A percentile compares a stretch with the other conserved stretches of the same genome.
Conservation (phyloP, 92 coral and sea anemone genomes). For the Epizoanthus stellaris region DNA sequence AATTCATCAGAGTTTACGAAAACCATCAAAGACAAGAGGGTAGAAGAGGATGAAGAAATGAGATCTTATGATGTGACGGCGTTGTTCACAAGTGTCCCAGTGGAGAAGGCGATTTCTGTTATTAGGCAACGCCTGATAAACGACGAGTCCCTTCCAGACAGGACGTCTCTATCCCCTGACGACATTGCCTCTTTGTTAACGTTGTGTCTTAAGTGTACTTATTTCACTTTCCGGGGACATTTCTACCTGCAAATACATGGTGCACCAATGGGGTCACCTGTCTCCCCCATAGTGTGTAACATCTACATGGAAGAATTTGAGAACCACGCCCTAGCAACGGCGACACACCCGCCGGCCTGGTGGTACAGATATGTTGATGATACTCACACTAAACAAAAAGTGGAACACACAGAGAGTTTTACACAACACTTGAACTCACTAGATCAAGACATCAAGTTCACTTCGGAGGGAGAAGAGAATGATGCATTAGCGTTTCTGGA, state of each 20-base stretch:
- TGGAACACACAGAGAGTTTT: background rate
- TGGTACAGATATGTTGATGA: slow-evolving; percentile 8
- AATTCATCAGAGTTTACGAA: background rate
- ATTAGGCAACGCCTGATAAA: background rate
- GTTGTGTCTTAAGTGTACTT: slow-evolving; percentile 11
- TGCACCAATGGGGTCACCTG: slow-evolving; percentile 19
- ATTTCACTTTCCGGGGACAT: background rate
- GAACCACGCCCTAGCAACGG: background rate
- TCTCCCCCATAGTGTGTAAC: slow-evolving; percentile 10
- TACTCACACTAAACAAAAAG: background rate
- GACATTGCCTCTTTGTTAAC: slow-evolving; percentile 11
- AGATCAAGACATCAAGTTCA: slow-evolving; percentile 18
- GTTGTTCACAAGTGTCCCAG: slow-evolving; percentile 13
- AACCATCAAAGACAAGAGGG: background rate
- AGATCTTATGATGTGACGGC: background rate
- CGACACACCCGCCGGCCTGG: background rate
- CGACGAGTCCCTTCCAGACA: slow-evolving; percentile 4
- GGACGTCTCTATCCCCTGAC: slow-evolving; percentile 6
- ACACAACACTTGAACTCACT: slow-evolving; percentile 9
- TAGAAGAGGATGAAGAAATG: slow-evolving; percentile 1
- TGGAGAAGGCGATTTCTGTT: slow-evolving; percentile 1
- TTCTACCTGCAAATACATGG: background rate
- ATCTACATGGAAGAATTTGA: background rate
- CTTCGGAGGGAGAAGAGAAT: slow-evolving; percentile 11
- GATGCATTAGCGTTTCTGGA: slow-evolving; percentile 6